Evolutionary conservation across 2,113 vertebrate genomes (phyloP).

Genomic region (Bufo bufo): DNA sequence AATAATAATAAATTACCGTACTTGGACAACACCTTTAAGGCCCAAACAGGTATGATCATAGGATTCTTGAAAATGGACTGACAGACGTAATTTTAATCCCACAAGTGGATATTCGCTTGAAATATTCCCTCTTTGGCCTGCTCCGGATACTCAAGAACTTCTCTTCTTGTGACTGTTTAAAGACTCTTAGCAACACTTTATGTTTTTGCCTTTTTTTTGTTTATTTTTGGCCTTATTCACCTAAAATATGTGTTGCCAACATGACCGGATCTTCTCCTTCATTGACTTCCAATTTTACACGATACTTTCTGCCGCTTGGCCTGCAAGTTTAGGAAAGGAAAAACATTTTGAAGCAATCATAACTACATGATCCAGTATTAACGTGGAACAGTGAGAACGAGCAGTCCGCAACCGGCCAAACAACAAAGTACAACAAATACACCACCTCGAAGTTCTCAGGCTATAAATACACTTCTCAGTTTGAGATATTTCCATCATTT

Average conservation of each 20-base stretch:
- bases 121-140: no score
- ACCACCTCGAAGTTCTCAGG: conserved; percentile 44
- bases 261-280: conserved; percentile 7
- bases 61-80: no score
- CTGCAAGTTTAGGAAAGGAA: neutral
- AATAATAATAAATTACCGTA: no score
- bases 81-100: no score
- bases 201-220: neutral
- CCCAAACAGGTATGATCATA: no score
- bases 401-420: neutral
- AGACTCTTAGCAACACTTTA: no score
- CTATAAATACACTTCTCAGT: conserved; percentile 57
- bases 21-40: no score
- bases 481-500: conserved; percentile 55
- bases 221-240: neutral
- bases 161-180: no score
- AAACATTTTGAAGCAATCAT: conserved; percentile 49
- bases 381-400: neutral
- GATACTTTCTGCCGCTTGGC: conserved; percentile 11
- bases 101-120: no score
- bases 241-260: neutral
- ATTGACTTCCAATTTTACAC: neutral
- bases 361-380: conserved; percentile 23
- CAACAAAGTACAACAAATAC: conserved; percentile 37
- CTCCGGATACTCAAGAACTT: no score